phyloP scores from a whole-genome alignment of 2,797 vertebrate species.

The Anas bahamensis region DNA sequence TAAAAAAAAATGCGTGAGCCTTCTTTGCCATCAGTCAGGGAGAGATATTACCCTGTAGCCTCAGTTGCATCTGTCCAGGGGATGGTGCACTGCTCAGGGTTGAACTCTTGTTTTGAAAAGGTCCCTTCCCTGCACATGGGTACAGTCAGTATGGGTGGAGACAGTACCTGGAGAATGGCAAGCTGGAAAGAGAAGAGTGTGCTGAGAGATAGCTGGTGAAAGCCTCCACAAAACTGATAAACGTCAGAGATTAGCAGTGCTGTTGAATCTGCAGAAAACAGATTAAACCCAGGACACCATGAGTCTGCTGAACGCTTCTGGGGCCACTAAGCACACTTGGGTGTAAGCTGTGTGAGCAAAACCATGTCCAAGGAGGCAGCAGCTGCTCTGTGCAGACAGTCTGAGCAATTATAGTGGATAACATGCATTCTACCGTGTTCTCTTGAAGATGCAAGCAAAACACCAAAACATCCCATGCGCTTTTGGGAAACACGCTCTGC shows the following conservation, averaged over 20 bases:
- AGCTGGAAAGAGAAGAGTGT: background rate
- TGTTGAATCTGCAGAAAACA: background rate
- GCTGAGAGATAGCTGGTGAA: background rate
- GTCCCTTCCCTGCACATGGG: background rate
- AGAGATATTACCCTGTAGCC: background rate
- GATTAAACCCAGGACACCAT: background rate
- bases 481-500: background rate
- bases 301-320: background rate
- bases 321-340: fast-evolving
- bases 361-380: background rate
- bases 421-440: too few species aligned
- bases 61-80: too few species aligned
- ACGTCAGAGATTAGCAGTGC: background rate
- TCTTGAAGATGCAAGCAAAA: background rate
- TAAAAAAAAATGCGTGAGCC: background rate
- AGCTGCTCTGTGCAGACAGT: background rate
- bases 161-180: background rate
- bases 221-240: background rate
- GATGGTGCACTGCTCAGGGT: background rate
- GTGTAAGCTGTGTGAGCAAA: too few species aligned
- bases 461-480: background rate
- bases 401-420: background rate
- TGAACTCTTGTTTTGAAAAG: background rate
- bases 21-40: background rate
- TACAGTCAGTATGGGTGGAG: fast-evolving